These are phyloP conservation scores for Propithecus coquereli DNA, from an alignment of 2,113 vertebrate species.

Conservation along the genomic window DNA sequence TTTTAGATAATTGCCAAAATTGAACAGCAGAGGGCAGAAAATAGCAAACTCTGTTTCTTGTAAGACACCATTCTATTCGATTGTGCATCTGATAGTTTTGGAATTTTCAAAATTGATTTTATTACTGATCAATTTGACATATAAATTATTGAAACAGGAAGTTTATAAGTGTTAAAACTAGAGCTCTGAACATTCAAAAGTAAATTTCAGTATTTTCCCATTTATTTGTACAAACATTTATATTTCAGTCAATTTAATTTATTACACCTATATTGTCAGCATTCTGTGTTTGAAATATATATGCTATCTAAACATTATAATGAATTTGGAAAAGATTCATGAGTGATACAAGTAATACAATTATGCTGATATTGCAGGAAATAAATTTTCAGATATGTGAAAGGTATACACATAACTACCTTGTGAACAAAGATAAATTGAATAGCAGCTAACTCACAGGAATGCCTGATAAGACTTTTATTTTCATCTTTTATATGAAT, in stretches of 20 bases:
- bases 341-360: not conserved
- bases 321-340: not conserved
- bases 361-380: not conserved
- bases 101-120: constrained; percentile 40
- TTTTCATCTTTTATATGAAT: not conserved
- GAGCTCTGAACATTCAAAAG: not conserved
- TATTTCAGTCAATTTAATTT: not conserved
- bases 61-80: not conserved
- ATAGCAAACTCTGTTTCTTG: constrained; percentile 16
- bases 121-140: not conserved
- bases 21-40: constrained; percentile 76
- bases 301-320: not conserved
- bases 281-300: not conserved
- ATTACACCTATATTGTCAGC: not conserved
- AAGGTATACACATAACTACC: not conserved
- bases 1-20: constrained; percentile 47
- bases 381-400: not conserved
- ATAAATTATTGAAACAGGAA: not conserved
- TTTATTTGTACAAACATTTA: not conserved
- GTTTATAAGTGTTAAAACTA: not conserved
- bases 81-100: not conserved
- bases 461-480: not conserved
- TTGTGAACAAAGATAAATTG: not conserved
- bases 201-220: not conserved
- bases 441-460: not conserved